Percentiles rank a stretch among this genome's conserved stretches.
phyloP scores from a whole-genome alignment of 2,888 invertebrate genomes.

The Kryphioiulus occultus region DNA sequence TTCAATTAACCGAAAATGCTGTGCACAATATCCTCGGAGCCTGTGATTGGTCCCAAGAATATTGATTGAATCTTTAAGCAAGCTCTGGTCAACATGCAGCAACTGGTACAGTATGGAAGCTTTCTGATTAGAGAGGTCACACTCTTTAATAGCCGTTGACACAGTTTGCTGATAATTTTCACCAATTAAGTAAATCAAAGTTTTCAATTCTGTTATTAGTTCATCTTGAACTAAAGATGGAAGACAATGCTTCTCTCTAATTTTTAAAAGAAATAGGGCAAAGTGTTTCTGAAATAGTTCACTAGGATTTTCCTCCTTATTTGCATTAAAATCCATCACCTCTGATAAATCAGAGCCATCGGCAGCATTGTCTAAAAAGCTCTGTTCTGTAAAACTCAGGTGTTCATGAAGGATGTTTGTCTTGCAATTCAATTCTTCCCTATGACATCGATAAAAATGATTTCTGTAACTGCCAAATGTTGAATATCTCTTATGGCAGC shows the following conservation, averaged over 20 bases:
- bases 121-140: not conserved
- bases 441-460: not conserved
- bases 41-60: not conserved
- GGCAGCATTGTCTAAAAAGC: no score
- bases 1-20: not conserved
- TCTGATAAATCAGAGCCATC: no score
- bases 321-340: no score
- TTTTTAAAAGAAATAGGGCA: not conserved
- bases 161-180: not conserved
- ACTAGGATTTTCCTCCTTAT: no score
- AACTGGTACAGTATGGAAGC: not conserved
- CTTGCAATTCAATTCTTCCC: not conserved
- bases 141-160: not conserved
- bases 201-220: not conserved
- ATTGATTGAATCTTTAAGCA: not conserved
- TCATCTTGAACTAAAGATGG: not conserved
- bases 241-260: not conserved
- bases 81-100: not conserved
- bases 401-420: not conserved
- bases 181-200: not conserved
- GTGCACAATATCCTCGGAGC: not conserved
- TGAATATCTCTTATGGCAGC: not conserved
- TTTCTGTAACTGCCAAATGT: not conserved
- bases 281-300: not conserved
- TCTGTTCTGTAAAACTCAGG: no score